These are phyloP conservation scores for Ectropis crepuscularia DNA, from an alignment of 2,888 invertebrate species.

Conservation along the genomic window DNA sequence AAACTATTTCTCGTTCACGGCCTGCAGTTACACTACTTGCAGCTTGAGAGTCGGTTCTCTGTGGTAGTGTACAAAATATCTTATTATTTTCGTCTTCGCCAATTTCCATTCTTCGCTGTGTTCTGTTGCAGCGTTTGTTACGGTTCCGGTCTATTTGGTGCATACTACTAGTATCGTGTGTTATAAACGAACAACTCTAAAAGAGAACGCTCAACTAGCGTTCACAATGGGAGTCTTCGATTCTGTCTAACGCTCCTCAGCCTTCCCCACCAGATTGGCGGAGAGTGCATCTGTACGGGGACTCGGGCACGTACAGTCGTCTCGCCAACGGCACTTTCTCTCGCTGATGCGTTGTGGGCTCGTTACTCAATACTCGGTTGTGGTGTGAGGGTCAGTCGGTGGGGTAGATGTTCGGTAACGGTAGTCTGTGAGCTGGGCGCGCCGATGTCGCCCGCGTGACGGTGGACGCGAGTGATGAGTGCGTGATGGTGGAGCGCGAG, in stretches of 20 bases:
- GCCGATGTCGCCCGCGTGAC: constrained; percentile 57
- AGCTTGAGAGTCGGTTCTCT: no score
- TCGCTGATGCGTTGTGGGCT: constrained; percentile 70
- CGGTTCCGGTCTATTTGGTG: background rate
- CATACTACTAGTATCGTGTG: background rate
- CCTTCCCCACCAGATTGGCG: constrained; percentile 46
- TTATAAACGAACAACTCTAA: background rate
- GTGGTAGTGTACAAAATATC: no score
- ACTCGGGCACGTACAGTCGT: constrained; percentile 58
- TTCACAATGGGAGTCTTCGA: constrained; percentile 51
- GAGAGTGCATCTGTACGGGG: constrained; percentile 57
- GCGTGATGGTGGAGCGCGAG: constrained; percentile 77
- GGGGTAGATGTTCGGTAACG: constrained; percentile 57
- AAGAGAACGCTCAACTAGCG: background rate
- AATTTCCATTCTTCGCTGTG: background rate
- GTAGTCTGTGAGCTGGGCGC: constrained; percentile 60
- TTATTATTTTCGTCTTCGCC: no score
- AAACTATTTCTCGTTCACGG: no score
- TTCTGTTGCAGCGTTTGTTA: background rate
- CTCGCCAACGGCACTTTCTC: constrained; percentile 76
- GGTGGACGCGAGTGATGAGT: constrained; percentile 62
- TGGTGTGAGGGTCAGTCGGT: constrained; percentile 62
- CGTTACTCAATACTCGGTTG: constrained; percentile 72
- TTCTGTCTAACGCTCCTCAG: constrained; percentile 41
- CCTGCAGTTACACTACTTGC: no score